A percentile compares a stretch with the other conserved stretches of the same genome.
These are phyloP conservation scores for Rhysida immarginata DNA, from an alignment of 1,140 invertebrate species.

Conservation along the genomic window DNA sequence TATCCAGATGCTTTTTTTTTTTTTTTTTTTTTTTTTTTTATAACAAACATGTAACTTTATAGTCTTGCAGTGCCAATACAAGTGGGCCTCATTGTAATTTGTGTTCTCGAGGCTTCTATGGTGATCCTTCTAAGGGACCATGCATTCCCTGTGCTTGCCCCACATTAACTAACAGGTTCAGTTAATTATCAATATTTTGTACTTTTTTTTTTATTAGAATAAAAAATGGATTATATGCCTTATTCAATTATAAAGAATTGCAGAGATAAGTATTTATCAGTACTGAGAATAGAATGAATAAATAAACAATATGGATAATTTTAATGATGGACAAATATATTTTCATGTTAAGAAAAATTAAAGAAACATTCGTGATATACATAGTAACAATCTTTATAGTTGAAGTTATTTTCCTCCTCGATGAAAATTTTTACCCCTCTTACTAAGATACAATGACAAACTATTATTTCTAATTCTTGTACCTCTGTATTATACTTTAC, in stretches of 20 bases:
- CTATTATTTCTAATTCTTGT: no score
- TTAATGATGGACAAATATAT: no score
- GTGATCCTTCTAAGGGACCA: slow-evolving; percentile 41
- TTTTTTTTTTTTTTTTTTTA: neutral
- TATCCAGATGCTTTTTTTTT: neutral
- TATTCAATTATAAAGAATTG: no score
- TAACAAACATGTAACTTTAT: slow-evolving; percentile 16
- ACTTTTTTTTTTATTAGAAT: neutral
- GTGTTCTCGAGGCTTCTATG: slow-evolving; percentile 71
- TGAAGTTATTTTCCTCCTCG: no score
- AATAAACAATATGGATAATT: neutral
- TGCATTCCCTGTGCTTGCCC: slow-evolving; percentile 63
- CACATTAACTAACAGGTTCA: slow-evolving; percentile 32
- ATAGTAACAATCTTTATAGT: no score
- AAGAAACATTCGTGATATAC: no score
- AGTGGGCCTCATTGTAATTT: slow-evolving; percentile 54
- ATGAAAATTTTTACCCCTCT: no score
- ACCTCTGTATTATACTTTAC: no score
- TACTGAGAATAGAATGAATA: neutral
- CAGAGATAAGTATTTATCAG: no score
- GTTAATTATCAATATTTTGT: no score
- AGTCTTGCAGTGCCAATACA: slow-evolving; percentile 73
- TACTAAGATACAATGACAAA: no score
- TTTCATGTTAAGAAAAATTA: no score
- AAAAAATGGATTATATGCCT: neutral